phyloP scores from a whole-genome alignment of 1,140 invertebrate genomes.

The Cotesia chilonis region DNA sequence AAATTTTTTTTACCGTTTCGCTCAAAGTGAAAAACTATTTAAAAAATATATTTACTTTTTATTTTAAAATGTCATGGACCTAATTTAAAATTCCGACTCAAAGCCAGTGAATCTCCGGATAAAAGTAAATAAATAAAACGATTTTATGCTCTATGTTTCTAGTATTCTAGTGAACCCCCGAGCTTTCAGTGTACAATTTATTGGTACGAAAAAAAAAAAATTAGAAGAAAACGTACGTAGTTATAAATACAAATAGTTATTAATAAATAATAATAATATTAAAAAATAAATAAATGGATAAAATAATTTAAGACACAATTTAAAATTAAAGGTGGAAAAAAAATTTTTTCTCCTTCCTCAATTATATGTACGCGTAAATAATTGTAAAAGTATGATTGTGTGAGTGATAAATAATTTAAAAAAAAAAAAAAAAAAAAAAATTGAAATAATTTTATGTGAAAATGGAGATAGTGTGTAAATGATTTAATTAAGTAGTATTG shows the following conservation, averaged over 20 bases:
- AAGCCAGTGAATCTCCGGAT: background rate
- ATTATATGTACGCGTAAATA: slow-evolving; percentile 2
- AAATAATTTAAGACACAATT: background rate
- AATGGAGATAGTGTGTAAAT: background rate
- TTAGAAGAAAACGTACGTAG: background rate
- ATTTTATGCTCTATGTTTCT: slow-evolving; percentile 31
- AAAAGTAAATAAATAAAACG: slow-evolving; percentile 21
- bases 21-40: too few relatives aligned
- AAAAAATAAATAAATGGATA: background rate
- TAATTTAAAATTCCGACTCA: slow-evolving; percentile 7
- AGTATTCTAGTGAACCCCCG: slow-evolving; percentile 22
- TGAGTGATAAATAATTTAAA: background rate
- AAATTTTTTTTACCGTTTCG: too few relatives aligned
- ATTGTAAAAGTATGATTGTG: background rate
- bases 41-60: background rate
- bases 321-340: background rate
- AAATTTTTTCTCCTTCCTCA: slow-evolving; percentile 14
- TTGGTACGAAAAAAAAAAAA: background rate
- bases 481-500: slow-evolving; percentile 17
- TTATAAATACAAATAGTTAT: slow-evolving; percentile 8
- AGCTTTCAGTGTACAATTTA: slow-evolving; percentile 36
- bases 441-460: background rate
- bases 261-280: slow-evolving; percentile 13
- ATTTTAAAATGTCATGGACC: background rate
- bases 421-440: slow-evolving; percentile 5